Conservation (phyloP, 2,113 vertebrate genomes). For the Caretta caretta region DNA sequence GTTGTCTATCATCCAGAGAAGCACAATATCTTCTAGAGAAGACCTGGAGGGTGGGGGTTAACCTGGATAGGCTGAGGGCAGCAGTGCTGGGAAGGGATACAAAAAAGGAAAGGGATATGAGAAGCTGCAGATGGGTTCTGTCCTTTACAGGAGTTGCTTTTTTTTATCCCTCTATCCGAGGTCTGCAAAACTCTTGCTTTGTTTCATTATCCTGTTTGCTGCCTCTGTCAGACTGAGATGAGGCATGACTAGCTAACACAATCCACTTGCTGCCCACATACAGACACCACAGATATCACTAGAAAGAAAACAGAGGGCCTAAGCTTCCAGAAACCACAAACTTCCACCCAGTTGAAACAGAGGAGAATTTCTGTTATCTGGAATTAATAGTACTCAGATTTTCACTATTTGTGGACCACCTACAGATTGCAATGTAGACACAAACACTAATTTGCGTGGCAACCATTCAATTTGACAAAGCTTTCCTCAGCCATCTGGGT, state of each 20-base stretch:
- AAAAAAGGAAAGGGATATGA: neutral
- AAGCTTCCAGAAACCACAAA: neutral
- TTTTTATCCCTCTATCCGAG: neutral
- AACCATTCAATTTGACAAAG: rapidly evolving
- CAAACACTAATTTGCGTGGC: neutral
- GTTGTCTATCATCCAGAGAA: neutral
- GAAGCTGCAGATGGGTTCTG: neutral
- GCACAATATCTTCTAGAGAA: neutral
- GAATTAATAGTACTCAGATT: neutral
- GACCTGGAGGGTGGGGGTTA: neutral
- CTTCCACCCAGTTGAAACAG: neutral
- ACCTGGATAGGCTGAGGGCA: neutral
- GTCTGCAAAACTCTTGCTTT: slow-evolving; percentile 8
- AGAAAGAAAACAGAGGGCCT: neutral
- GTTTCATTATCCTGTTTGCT: neutral
- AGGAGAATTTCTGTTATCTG: neutral
- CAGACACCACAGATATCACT: neutral
- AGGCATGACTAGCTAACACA: neutral
- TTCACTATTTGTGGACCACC: neutral
- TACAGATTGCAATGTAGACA: neutral
- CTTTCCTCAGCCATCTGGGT: neutral
- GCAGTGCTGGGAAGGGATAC: slow-evolving; percentile 1
- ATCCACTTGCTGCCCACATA: neutral
- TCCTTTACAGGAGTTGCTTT: neutral
- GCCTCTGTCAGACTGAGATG: neutral